Evolutionary conservation across 2,888 invertebrate genomes (phyloP), one percentile per base, ranked within the genome.

Genomic region (Lepidocyrtoides sp.): DNA sequence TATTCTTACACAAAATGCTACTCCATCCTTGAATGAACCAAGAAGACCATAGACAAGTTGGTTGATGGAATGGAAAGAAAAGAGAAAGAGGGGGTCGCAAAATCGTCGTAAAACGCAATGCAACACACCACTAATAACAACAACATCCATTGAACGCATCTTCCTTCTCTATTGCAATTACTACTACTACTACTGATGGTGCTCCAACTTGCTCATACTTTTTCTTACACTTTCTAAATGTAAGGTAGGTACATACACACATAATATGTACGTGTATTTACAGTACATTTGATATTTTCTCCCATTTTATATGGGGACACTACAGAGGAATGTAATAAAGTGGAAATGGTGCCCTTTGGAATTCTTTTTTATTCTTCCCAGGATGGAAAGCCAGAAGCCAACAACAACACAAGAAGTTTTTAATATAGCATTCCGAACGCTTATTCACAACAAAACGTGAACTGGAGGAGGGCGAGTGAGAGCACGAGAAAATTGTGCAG

Each of bases 321-420:
- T 81, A 81, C 87, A 63, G 87, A 88, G 87, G 87, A 79, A 88
- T 88, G 87, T 88, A 88, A 88, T 88, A 88, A 88, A 88, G 87
- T 88, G 87, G 87, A 36, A 88, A 88, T 88, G 87, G 69, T 88
- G 87, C 87, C 87, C 87, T 81, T 88, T 88, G 87, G 87, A 88
- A 88, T 88, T 88, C 87, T 88, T 82, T 63, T 88, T 88, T 88
- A 79, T 86, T 86, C 86, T 63, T 86, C 86, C 86, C 86, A 60
- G 29, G 79, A 79, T 54, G 44, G 79, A 79, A 86, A 77, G 75
- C 72, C 54, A 69, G 72, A 69, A 57, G 84, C 63, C 26, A 66
- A 48, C 54, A 79, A 57, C 79, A 85, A 51, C 23, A 66, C 44
- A 85, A 54, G 72, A 51, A 85, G 72, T 54, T 85, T 85, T 72